Percentiles rank a stretch among this genome's conserved stretches.
Conservation (phyloP, 2,888 invertebrate species). For the Dynastes hyllus region DNA sequence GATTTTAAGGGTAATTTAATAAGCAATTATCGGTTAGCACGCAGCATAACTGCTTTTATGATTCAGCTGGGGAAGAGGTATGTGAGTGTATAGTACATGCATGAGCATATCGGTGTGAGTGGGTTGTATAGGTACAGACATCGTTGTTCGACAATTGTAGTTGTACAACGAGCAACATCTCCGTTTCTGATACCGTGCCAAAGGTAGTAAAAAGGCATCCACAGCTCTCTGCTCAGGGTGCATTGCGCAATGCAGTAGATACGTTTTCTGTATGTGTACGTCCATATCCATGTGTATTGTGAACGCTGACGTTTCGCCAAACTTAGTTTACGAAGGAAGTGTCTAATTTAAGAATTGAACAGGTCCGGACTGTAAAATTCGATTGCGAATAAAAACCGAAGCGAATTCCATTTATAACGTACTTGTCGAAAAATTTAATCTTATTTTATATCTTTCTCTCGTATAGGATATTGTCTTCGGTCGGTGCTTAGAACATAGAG, state of each 20-base stretch:
- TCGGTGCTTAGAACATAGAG: not conserved
- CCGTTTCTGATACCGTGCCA: slow-evolving; percentile 47
- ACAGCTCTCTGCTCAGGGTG: slow-evolving; percentile 29
- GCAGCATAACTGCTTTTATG: slow-evolving; percentile 62
- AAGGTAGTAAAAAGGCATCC: slow-evolving; percentile 44
- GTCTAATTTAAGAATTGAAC: slow-evolving; percentile 29
- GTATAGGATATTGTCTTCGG: not conserved
- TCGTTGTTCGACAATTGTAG: not conserved
- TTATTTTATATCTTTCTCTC: slow-evolving; percentile 27
- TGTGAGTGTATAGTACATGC: not conserved
- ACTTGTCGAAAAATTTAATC: slow-evolving; percentile 28
- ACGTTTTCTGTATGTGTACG: slow-evolving; percentile 44
- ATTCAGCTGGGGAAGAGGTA: slow-evolving; percentile 56
- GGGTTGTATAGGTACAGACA: not conserved
- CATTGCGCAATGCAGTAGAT: slow-evolving; percentile 58
- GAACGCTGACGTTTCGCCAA: slow-evolving; percentile 5
- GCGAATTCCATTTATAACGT: slow-evolving; percentile 22
- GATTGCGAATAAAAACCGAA: slow-evolving; percentile 13
- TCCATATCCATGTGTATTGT: not conserved
- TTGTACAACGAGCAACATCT: slow-evolving; percentile 14
- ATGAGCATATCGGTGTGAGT: not conserved
- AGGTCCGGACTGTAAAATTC: slow-evolving; percentile 29
- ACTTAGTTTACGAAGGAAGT: slow-evolving; percentile 27
- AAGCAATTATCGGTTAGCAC: slow-evolving; percentile 63
- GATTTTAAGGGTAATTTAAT: slow-evolving; percentile 63